A percentile compares a stretch with the other conserved stretches of the same genome.
phyloP scores from a whole-genome alignment of 2,888 invertebrate genomes.

The Torymus aiolomorphi region DNA sequence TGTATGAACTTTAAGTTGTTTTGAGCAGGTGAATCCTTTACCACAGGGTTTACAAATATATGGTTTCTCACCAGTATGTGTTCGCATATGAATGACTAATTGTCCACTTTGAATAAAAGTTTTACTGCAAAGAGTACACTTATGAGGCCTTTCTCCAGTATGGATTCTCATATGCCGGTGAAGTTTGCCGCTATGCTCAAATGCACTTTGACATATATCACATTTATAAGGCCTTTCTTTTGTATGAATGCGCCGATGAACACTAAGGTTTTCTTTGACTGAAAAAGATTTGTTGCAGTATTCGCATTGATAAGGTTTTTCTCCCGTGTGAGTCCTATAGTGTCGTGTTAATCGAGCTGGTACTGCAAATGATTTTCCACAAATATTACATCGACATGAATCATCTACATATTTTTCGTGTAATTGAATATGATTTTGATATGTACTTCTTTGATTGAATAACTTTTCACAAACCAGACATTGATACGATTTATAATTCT shows the following conservation, averaged over 20 bases:
- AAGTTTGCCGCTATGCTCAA: slow-evolving; percentile 92
- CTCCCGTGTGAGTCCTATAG: slow-evolving; percentile 93
- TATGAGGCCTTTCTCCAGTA: slow-evolving; percentile 92
- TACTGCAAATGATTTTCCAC: slow-evolving; percentile 93
- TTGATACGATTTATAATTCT: slow-evolving; percentile 76
- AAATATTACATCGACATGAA: slow-evolving; percentile 92
- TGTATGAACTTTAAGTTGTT: slow-evolving; percentile 93
- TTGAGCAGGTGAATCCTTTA: slow-evolving; percentile 94
- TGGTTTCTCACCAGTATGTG: too few relatives aligned
- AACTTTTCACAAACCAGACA: slow-evolving; percentile 86
- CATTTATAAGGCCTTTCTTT: slow-evolving; percentile 94
- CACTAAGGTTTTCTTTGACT: slow-evolving; percentile 93
- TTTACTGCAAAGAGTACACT: slow-evolving; percentile 90
- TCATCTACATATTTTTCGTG: slow-evolving; percentile 82
- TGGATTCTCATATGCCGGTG: slow-evolving; percentile 94
- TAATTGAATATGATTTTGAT: slow-evolving; percentile 83
- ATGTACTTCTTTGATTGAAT: slow-evolving; percentile 85
- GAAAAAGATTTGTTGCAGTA: slow-evolving; percentile 95
- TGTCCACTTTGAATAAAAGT: slow-evolving; percentile 95
- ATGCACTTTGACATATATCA: slow-evolving; percentile 90
- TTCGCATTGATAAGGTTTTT: slow-evolving; percentile 93
- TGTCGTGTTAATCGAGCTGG: slow-evolving; percentile 90
- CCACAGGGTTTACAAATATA: slow-evolving; percentile 87
- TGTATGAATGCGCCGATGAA: slow-evolving; percentile 91
- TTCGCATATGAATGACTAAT: slow-evolving; percentile 92